A percentile compares a stretch with the other conserved stretches of the same genome.
Conservation (phyloP, 2,888 invertebrate genomes). For the Lysandra bellargus region DNA sequence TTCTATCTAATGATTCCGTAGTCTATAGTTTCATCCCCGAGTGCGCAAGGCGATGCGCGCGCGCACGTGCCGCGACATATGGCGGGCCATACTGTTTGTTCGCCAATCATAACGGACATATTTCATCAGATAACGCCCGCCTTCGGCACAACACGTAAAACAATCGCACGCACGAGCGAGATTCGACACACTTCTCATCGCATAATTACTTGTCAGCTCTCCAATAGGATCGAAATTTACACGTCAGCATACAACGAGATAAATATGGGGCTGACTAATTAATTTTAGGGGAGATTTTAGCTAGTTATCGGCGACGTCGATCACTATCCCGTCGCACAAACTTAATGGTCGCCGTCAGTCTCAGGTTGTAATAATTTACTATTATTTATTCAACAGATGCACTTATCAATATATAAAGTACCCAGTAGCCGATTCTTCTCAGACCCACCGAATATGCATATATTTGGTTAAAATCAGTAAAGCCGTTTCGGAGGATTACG, state of each 20-base stretch:
- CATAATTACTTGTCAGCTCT: slow-evolving; percentile 37
- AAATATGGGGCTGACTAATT: slow-evolving; percentile 19
- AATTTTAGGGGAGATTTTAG: slow-evolving; percentile 11
- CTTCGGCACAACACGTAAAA: slow-evolving; percentile 70
- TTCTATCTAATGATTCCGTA: slow-evolving; percentile 15
- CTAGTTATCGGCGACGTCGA: background rate
- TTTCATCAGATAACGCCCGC: slow-evolving; percentile 80
- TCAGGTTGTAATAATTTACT: no score
- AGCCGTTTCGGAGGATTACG: no score
- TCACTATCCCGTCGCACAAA: no score
- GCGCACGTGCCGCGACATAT: slow-evolving; percentile 80
- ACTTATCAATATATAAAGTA: no score
- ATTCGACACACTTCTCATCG: slow-evolving; percentile 63
- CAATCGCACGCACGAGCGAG: slow-evolving; percentile 52
- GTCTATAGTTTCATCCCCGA: slow-evolving; percentile 73
- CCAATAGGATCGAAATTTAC: slow-evolving; percentile 40
- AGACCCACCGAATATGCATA: no score
- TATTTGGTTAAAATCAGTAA: no score
- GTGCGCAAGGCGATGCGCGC: slow-evolving; percentile 73
- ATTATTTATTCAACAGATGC: no score
- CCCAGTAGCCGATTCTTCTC: no score
- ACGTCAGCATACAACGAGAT: slow-evolving; percentile 37
- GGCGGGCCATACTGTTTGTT: slow-evolving; percentile 80
- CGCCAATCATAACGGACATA: slow-evolving; percentile 81
- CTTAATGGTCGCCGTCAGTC: no score